A percentile compares a stretch with the other conserved stretches of the same genome.
Conservation (phyloP, 2,797 vertebrate species). For the Poecile montanus region DNA sequence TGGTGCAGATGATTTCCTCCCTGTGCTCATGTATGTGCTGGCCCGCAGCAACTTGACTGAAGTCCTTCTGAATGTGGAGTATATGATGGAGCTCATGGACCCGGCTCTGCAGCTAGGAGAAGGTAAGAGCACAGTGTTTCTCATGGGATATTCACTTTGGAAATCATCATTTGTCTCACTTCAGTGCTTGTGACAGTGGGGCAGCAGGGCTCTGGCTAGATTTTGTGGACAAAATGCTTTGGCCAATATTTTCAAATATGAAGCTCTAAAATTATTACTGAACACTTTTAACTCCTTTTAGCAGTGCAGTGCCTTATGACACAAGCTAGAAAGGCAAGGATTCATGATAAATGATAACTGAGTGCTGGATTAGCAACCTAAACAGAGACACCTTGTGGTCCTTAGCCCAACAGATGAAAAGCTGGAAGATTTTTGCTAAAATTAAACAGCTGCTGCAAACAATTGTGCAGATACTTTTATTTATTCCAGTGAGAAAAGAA, state of each 20-base stretch:
- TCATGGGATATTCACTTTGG: background rate
- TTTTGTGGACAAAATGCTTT: background rate
- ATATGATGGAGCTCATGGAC: conserved; percentile 99
- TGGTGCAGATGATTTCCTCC: conserved; percentile 96
- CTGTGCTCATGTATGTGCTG: conserved; percentile 96
- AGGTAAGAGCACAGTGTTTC: conserved; percentile 75
- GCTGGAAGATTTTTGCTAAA: background rate
- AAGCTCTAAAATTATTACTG: background rate
- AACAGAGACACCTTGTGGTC: background rate
- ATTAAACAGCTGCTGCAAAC: background rate
- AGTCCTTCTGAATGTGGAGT: conserved; percentile 92
- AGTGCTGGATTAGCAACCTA: background rate
- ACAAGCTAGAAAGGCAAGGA: background rate
- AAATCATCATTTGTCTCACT: background rate
- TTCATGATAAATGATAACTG: background rate
- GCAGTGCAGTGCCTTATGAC: background rate
- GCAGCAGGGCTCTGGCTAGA: background rate
- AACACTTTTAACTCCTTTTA: background rate
- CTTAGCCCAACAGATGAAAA: background rate
- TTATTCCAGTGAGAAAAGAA: background rate
- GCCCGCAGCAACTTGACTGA: conserved; percentile 87
- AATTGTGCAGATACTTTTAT: background rate
- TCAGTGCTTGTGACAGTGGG: background rate
- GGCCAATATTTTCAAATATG: background rate
- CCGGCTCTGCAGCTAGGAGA: conserved; percentile 93